These are phyloP conservation scores for Sebastes schlegelii DNA, from an alignment of 2,113 vertebrate species.

Conservation along the genomic window DNA sequence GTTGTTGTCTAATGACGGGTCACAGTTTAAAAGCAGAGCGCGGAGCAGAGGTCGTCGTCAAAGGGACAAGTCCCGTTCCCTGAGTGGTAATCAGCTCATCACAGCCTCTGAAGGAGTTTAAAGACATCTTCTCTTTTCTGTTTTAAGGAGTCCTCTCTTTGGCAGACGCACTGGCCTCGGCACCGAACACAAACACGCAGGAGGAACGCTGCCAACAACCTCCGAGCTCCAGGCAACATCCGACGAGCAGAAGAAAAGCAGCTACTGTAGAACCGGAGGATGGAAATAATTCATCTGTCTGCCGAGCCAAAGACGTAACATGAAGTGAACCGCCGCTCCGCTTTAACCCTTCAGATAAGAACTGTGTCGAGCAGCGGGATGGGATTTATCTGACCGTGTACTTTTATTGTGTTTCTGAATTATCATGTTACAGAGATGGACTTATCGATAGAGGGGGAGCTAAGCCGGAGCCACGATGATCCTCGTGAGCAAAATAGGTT, in stretches of 20 bases:
- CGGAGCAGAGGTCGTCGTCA: slow-evolving; percentile 7
- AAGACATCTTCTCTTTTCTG: slow-evolving; percentile 17
- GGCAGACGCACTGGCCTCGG: slow-evolving; percentile 33
- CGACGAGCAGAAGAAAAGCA: slow-evolving; percentile 45
- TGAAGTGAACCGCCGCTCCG: slow-evolving; percentile 13
- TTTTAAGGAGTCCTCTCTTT: slow-evolving; percentile 30
- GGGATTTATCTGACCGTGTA: slow-evolving; percentile 36
- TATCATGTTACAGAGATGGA: slow-evolving; percentile 26
- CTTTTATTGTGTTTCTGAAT: slow-evolving; percentile 16
- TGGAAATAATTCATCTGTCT: slow-evolving; percentile 52
- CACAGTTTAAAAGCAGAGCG: slow-evolving; percentile 15
- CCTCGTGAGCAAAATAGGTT: slow-evolving; percentile 64
- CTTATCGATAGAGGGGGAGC: slow-evolving; percentile 30
- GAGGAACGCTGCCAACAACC: slow-evolving; percentile 61
- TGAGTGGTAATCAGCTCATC: slow-evolving; percentile 50
- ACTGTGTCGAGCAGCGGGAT: slow-evolving; percentile 10
- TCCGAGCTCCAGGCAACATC: slow-evolving; percentile 58
- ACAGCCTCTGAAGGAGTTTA: slow-evolving; percentile 25
- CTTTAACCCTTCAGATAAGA: slow-evolving; percentile 59
- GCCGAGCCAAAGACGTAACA: slow-evolving; percentile 43
- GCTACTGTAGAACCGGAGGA: slow-evolving; percentile 24
- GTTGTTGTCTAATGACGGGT: not conserved
- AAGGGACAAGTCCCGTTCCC: slow-evolving; percentile 28
- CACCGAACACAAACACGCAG: slow-evolving; percentile 36
- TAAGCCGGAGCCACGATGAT: slow-evolving; percentile 56